Base-by-base conservation (phyloP, 2,797 vertebrate genomes). In the Sorex maritimensis region DNA sequence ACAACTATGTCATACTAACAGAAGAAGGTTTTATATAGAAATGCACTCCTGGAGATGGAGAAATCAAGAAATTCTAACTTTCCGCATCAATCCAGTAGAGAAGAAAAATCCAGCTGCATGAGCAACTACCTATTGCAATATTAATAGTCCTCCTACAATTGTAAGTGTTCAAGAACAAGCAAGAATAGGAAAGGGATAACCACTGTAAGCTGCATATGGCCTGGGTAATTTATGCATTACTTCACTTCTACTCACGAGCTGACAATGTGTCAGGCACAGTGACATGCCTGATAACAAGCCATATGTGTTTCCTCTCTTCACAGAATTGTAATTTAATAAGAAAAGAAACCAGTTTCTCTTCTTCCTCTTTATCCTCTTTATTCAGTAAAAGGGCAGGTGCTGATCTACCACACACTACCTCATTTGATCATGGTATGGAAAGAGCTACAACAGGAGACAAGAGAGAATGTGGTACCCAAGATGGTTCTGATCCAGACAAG, bases 31-130 rank as follows among this genome's bases (percentile, higher is more conserved):
- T 77, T 69, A 44, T 58, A 21, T 4, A 73, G 34, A 95, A 83
- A 78, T 46, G 24, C 28, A 13, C 26, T 44, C 30, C 65, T 24
- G 38, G 52, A 83, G 41, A 77, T 38, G 46, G n/a, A 91, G 15
- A 88, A 69, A 81, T 21, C 55, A 94, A 69, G 41, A 67, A 13
- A 14, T 41, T 75, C 23, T 71, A 92, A 44, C n/a, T 58, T 85
- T 55, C 71, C 14, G 61, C 28, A 63, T 38, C 28, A 1, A 21
- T 68, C 67, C 19, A 4, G 49, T 44, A 74, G 52, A 17, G 46
- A 91, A 88, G 38, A 44, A 28, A 78, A 86, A 83, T 72, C 19
- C 63, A 52, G 4, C 21, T 24, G 4, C 61, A 28, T 34, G 23
- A 82, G 41, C 34, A 73, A 89, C 83, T 2, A 23, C 4, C 44